phyloP scores from a whole-genome alignment of 2,797 vertebrate species.

The Acrossocheilus fasciatus region DNA sequence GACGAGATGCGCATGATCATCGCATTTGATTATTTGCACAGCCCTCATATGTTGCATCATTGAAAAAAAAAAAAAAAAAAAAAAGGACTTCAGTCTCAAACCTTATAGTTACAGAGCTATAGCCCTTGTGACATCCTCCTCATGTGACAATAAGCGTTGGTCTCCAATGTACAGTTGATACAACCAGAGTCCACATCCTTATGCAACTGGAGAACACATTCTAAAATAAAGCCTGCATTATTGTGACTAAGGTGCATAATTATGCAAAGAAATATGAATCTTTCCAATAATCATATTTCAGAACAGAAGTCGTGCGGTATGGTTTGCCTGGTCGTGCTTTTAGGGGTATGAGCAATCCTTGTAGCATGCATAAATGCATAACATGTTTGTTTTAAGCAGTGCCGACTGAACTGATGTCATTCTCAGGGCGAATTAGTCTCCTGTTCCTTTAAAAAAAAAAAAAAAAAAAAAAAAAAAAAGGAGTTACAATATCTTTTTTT shows the following conservation, averaged over 20 bases:
- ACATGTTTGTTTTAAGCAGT: conserved; percentile 52
- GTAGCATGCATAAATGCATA: conserved; percentile 35
- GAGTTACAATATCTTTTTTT: conserved; percentile 69
- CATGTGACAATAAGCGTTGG: neutral
- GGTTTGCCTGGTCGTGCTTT: conserved; percentile 15
- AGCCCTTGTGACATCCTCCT: neutral
- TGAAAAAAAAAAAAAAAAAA: neutral
- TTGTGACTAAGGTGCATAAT: neutral
- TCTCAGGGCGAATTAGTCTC: conserved; percentile 60
- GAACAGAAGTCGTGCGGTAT: neutral
- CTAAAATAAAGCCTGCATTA: neutral
- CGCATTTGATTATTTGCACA: too few relatives aligned
- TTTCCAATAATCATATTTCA: conserved; percentile 16
- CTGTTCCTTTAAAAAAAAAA: conserved; percentile 76
- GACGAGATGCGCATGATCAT: too few relatives aligned
- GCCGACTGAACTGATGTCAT: conserved; percentile 47
- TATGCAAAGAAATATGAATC: neutral
- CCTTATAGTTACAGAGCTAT: neutral
- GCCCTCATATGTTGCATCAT: neutral
- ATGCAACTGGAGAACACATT: neutral
- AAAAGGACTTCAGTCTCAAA: neutral
- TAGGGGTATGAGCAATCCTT: conserved; percentile 14
- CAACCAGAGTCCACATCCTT: neutral
- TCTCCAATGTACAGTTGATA: neutral
- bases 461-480: conserved; percentile 80